Base-by-base conservation (phyloP, 2,888 invertebrate genomes). In the Hofmannophila pseudospretella region DNA sequence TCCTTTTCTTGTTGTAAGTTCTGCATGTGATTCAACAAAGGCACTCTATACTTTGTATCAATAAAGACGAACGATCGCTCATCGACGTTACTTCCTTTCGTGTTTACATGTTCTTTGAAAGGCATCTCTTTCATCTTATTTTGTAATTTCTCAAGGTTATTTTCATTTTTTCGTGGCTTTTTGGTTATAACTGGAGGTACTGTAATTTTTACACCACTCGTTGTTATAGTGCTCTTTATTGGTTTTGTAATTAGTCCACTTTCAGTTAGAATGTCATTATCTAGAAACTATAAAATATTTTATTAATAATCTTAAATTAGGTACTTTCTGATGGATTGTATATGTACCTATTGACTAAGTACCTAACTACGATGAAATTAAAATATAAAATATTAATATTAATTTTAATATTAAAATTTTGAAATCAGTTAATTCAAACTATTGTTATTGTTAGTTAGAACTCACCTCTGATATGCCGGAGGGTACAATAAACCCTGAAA, bases 11-110 rank as follows among this genome's bases (percentile, higher is more conserved):
- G 7, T 3, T 11, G 19, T 11, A 4, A n/a, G 2, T 3, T 10
- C 13, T 26, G 23, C 7, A 19, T 36, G 29, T 34, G n/a, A 44
- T 34, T 28, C 13, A 41, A 36, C 31, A 42, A 27, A 9, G 57
- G 53, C 5, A 54, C 63, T 39, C 46, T 73, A 42, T 50, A 64
- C 42, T 54, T 67, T 42, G 68, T 64, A 31, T 76, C 73, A 13
- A 77, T 57, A 31, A 57, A 72, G n/a, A 82, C 54, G 37, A 68
- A 74, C 12, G 84, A 72, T 46, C 81, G 63, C 54, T 73, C 70
- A 42, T 58, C 67, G 11, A 75, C 48, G 42, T 60, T 71, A 26
- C 58, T 66, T 14, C 58, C 45, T 51, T 65, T 67, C 7, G 1
- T 44, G 2, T 48, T 47, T 2, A 44, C 56, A 30, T 66, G 44